These are phyloP conservation scores for Patella ulyssiponensis DNA, from an alignment of 2,888 invertebrate species.

Conservation along the genomic window DNA sequence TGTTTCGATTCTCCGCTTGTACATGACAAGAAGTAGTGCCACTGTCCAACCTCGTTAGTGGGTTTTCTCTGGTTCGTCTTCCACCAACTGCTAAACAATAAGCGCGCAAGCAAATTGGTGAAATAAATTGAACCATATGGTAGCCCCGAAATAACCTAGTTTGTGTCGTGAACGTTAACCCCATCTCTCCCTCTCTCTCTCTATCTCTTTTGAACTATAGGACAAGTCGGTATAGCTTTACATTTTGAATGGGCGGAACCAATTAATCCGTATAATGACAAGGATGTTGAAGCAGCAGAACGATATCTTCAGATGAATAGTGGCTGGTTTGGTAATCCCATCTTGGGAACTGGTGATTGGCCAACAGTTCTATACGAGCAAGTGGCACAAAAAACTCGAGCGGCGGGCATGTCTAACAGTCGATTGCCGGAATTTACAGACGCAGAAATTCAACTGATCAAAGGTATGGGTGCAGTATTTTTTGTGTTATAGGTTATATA, in stretches of 20 bases:
- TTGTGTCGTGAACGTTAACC: too few relatives aligned
- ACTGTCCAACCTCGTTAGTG: too few relatives aligned
- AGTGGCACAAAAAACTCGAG: conserved; percentile 50
- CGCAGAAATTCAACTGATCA: conserved; percentile 57
- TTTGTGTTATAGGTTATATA: too few relatives aligned
- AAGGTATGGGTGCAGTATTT: conserved; percentile 47
- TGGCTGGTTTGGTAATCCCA: conserved; percentile 67
- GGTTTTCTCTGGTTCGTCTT: too few relatives aligned
- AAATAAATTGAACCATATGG: too few relatives aligned
- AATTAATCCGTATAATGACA: conserved; percentile 46
- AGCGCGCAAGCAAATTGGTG: too few relatives aligned
- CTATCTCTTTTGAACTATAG: conserved; percentile 31
- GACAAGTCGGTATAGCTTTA: conserved; percentile 55
- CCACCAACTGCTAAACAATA: too few relatives aligned
- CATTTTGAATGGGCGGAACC: conserved; percentile 60
- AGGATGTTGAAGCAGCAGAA: conserved; percentile 58
- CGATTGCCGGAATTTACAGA: conserved; percentile 65
- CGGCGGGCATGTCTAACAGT: conserved; percentile 50
- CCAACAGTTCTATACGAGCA: conserved; percentile 54
- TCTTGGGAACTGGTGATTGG: conserved; percentile 75
- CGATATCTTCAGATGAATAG: conserved; percentile 52
- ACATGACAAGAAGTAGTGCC: too few relatives aligned
- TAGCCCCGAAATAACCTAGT: too few relatives aligned
- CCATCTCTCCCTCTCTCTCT: too few relatives aligned
- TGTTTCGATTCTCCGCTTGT: too few relatives aligned